Percentiles rank a stretch among this genome's conserved stretches.
Evolutionary conservation across 2,113 vertebrate genomes (phyloP).

Genomic region (Menura novaehollandiae): DNA sequence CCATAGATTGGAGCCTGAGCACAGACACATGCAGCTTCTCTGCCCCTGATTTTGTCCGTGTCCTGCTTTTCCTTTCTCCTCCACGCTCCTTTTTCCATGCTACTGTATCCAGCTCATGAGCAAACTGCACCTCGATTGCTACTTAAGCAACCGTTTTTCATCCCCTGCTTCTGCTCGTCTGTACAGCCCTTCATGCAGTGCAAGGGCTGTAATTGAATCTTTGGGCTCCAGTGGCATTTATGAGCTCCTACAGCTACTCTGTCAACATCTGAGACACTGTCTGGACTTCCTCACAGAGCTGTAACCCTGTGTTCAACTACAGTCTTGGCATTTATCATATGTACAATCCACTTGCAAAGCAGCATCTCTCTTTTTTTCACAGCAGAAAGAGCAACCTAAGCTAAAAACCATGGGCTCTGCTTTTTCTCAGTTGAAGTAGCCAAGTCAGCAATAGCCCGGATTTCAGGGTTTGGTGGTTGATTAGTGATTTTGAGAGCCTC

Average conservation of each 20-base stretch:
- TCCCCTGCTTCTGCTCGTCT: neutral
- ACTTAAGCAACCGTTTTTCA: conserved; percentile 22
- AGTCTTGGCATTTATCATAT: neutral
- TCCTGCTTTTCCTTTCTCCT: neutral
- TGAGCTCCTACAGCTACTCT: conserved; percentile 38
- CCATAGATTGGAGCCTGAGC: neutral
- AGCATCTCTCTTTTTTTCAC: neutral
- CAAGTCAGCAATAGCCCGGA: neutral
- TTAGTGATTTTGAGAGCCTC: neutral
- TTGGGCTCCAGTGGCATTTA: conserved; percentile 44
- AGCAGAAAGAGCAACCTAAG: conserved; percentile 24
- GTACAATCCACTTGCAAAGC: neutral
- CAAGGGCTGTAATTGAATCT: conserved; percentile 37
- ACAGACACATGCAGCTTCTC: neutral
- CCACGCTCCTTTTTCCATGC: neutral
- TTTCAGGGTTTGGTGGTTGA: neutral
- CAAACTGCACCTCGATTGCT: neutral
- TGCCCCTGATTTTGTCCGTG: rapidly evolving
- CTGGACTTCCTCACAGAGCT: conserved; percentile 39
- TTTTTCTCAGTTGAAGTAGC: neutral
- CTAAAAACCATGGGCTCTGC: neutral
- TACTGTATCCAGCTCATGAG: neutral
- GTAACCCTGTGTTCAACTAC: conserved; percentile 8
- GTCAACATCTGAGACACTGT: conserved; percentile 26
- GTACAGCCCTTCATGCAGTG: neutral